Conservation (phyloP, 2,888 invertebrate species). For the Yponomeuta sedellus region DNA sequence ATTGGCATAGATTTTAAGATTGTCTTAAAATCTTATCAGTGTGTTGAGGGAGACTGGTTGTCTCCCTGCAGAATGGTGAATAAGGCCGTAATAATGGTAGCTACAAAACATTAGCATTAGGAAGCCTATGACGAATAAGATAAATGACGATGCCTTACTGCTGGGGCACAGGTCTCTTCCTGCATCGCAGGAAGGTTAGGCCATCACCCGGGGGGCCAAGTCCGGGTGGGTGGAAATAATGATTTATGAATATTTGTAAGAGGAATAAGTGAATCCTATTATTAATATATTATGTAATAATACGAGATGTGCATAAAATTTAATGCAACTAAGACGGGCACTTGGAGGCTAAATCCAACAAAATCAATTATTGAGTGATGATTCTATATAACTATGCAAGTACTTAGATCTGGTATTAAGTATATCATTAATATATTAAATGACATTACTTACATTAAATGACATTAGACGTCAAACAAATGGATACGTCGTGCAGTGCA, state of each 20-base stretch:
- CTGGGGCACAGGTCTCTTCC: no score
- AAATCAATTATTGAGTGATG: constrained; percentile 26
- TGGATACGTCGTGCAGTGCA: neutral
- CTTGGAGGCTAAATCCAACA: constrained; percentile 41
- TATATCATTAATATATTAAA: neutral
- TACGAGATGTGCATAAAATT: constrained; percentile 38
- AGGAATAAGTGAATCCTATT: constrained; percentile 11
- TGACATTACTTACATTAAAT: no score
- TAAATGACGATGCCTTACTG: neutral
- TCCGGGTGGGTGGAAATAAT: no score
- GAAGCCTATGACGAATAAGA: neutral
- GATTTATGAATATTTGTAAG: no score
- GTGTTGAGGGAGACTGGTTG: neutral
- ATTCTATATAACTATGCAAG: neutral
- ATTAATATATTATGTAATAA: constrained; percentile 27
- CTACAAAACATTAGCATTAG: no score
- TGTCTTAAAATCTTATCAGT: neutral
- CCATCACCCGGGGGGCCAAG: no score
- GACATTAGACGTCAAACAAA: constrained; percentile 5
- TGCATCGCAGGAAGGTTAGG: no score
- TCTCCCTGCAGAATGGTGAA: neutral
- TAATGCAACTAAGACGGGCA: constrained; percentile 48
- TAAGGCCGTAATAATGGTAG: no score
- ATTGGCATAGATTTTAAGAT: constrained; percentile 2
- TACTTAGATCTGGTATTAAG: constrained; percentile 22